Base-by-base conservation (phyloP, 2,113 vertebrate species). In the Phalacrocorax aristotelis region DNA sequence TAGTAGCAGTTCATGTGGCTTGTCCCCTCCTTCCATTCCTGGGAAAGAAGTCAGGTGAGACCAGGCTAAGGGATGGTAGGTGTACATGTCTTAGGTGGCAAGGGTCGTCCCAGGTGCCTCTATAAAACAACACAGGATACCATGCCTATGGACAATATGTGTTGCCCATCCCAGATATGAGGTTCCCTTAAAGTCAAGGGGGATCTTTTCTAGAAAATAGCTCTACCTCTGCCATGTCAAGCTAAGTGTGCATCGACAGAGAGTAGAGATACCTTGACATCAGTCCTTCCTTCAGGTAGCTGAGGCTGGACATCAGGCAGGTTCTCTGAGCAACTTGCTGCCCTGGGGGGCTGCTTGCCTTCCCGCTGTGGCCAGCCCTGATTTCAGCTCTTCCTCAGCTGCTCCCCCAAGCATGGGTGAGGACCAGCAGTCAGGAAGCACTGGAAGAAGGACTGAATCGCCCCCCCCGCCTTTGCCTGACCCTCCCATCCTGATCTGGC, bases 111-210 rank as follows among this genome's bases (percentile, higher is more conserved):
- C 27, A 62, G 7, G 6, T 51, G 25, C 25, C 57, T 46, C 30
- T 7, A 20, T 13, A 18, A 30, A 82, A 29, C 13, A 20, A 2
- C 5, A 7, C 13, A 52, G 22, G 13, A 80, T 13, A 90, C 25
- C 38, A 6, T 9, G 8, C 6, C n/a, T 44, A 14, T 16, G 16
- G 11, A 49, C 77, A 74, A 55, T 2, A 20, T 0, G 1, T 15
- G 20, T 40, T 87, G 68, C 9, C 13, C 26, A 52, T 12, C 8
- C 51, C 48, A 64, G 26, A 52, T 60, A 8, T 4, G 4, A 64
- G 9, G 15, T 29, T 84, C 3, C 16, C 30, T 55, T 17, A 20
- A 52, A 79, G 30, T 15, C 15, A 87, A 55, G 46, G 5, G 15
- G 20, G n/a, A 20, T 5, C 2, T 42, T 23, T 46, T 13, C n/a